These are phyloP conservation scores for Athene cunicularia DNA, from an alignment of 2,113 vertebrate species.

Conservation along the genomic window DNA sequence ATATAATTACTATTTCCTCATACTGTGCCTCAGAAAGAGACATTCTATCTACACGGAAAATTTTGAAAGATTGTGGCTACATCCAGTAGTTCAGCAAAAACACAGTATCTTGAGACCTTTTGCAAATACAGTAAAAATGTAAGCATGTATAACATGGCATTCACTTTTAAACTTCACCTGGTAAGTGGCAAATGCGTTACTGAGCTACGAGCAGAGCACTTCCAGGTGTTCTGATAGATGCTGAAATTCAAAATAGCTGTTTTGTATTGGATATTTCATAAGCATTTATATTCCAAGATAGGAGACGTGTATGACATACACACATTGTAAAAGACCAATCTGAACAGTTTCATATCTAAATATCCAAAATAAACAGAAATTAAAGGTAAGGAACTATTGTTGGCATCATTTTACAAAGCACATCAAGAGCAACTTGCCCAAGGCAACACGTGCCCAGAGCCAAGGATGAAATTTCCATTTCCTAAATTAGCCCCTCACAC, in stretches of 20 bases:
- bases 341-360: neutral
- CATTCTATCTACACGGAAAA: neutral
- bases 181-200: neutral
- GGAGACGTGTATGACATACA: neutral
- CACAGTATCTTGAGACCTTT: neutral
- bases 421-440: neutral
- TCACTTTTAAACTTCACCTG: neutral
- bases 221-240: neutral
- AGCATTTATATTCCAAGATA: neutral
- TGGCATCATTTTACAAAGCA: neutral
- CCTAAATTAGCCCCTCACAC: neutral
- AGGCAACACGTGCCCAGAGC: accelerated
- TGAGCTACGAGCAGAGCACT: neutral
- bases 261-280: neutral
- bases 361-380: neutral
- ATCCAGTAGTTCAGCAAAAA: neutral
- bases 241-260: neutral
- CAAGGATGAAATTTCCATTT: neutral
- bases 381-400: neutral
- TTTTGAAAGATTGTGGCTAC: neutral
- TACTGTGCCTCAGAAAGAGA: neutral
- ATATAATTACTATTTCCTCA: neutral
- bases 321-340: neutral
- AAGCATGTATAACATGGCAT: neutral
- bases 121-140: neutral